Base-by-base conservation (phyloP, 2,113 vertebrate genomes). In the Panurus biarmicus region DNA sequence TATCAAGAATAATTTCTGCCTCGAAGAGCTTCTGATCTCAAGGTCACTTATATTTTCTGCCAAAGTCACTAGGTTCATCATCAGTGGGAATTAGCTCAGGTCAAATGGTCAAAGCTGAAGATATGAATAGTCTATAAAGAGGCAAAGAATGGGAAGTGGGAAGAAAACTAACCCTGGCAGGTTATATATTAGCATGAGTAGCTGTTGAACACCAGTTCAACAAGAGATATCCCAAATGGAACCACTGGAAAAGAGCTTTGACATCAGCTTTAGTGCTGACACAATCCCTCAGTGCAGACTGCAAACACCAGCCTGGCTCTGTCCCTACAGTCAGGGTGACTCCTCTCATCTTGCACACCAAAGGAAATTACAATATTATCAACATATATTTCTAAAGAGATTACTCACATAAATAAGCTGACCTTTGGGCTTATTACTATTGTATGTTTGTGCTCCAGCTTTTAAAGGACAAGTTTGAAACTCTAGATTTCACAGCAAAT, bases 381-480 rank as follows among this genome's bases (percentile, higher is more conserved):
- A 9, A 72, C 31, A 62, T 1, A 0, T n/a, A 70, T 31, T 45
- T 42, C 57, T 58, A 23, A 66, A 90, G 72, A 83, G 60, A 83
- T 90, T 56, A 60, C 18, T 91, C 71, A 65, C 4, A 1, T 35
- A 74, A 91, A 26, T 71, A 89, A 76, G 33, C 13, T 77, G 70
- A 95, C 70, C 66, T 96, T 95, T 90, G 54, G 73, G 73, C 61
- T 86, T 86, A 81, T 14, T 78, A 81, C 72, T 90, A 23, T 29
- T 64, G 73, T 28, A 56, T 31, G 53, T 70, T 70, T 81, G 72
- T 65, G 53, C 35, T 85, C 54, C 53, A 58, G 35, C 66, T 96
- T 85, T 80, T 70, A 95, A 95, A 95, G 66, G 78, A 93, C 85
- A 91, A 48, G 22, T 75, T 14, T 73, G 65, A 96, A 96, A 93